Base-by-base conservation (phyloP, 2,888 invertebrate species). In the Clitarchus hookeri region DNA sequence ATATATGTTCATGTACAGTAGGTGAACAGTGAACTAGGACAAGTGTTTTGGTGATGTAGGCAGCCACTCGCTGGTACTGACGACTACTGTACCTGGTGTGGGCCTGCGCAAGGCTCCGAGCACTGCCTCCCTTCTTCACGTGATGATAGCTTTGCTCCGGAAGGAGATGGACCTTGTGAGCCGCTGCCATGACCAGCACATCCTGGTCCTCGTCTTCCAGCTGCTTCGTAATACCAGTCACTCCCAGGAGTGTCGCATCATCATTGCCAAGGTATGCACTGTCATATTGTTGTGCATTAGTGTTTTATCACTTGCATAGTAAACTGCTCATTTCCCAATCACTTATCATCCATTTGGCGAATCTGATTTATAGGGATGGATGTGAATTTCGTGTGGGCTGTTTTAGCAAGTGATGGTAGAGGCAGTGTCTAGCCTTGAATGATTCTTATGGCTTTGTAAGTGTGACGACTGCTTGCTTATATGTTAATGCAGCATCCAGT, bases 161-260 rank as follows among this genome's bases (percentile, higher is more conserved):
- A 93, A 92, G 89, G 93, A 94, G 91, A 93, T 93, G 90, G 93
- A 93, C 13, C 91, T 90, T 86, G 90, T 92, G 8, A 92, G 92
- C 87, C 91, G 91, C 86, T 91, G 91, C 2, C 93, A 92, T 87
- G 91, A 92, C 87, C 90, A 92, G 86, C 90, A 90, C 3, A 90
- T 92, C 54, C 89, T 94, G 44, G 91, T 91, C 85, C 91, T 92
- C 83, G 91, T 93, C 11, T 93, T 94, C 88, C 91, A 93, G 88
- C 88, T 93, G 84, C 89, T 94, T 44, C 91, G 91, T 19, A 94
- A 95, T 89, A 92, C 93, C 86, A 91, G 93, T 86, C 91, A 91
- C 77, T 93, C 94, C 82, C 92, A 93, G 23, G 95, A 95, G 89
- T 95, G 95, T 89, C 92, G 95, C 80, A 91, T 93, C 23, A 91